Evolutionary conservation across 30 jellyfish, hydroid and myxozoan species (phyloP).

Genomic region (Chrysaora quinquecirrha): DNA sequence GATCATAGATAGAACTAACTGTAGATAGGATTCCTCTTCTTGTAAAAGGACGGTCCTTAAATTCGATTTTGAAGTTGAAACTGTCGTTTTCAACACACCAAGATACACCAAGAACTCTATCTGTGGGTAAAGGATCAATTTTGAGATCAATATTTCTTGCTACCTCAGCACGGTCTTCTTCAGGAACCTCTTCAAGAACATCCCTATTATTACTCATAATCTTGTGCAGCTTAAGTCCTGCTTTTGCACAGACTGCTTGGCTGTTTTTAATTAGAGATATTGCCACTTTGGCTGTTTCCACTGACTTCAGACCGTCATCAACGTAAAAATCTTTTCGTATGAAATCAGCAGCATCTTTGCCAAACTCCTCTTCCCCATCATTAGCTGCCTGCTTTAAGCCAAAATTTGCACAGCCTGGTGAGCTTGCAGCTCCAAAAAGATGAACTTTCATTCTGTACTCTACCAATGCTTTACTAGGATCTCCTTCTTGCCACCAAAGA

Average conservation of each 20-base stretch:
- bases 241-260: slow-evolving; percentile 51
- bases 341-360: slow-evolving; percentile 19
- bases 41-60: slow-evolving; percentile 23
- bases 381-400: slow-evolving; percentile 36
- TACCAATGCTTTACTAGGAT: no score
- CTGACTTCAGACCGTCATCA: slow-evolving; percentile 38
- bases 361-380: slow-evolving; percentile 10
- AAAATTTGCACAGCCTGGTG: slow-evolving; percentile 26
- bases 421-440: no score
- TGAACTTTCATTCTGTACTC: no score
- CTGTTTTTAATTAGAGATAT: background rate
- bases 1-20: slow-evolving; percentile 42
- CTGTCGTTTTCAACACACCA: slow-evolving; percentile 65
- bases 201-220: slow-evolving; percentile 40
- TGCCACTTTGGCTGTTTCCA: slow-evolving; percentile 11
- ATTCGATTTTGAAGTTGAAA: slow-evolving; percentile 12
- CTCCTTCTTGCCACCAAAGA: no score
- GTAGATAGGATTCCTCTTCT: slow-evolving; percentile 20
- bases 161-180: slow-evolving; percentile 10
- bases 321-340: slow-evolving; percentile 33
- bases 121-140: slow-evolving; percentile 23
- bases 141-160: slow-evolving; percentile 22
- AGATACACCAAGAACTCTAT: slow-evolving; percentile 51
- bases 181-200: slow-evolving; percentile 11
- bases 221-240: slow-evolving; percentile 28